Evolutionary conservation across 2,797 vertebrate genomes (phyloP), one percentile per base, ranked within the genome.

Genomic region (Borostomias antarcticus): DNA sequence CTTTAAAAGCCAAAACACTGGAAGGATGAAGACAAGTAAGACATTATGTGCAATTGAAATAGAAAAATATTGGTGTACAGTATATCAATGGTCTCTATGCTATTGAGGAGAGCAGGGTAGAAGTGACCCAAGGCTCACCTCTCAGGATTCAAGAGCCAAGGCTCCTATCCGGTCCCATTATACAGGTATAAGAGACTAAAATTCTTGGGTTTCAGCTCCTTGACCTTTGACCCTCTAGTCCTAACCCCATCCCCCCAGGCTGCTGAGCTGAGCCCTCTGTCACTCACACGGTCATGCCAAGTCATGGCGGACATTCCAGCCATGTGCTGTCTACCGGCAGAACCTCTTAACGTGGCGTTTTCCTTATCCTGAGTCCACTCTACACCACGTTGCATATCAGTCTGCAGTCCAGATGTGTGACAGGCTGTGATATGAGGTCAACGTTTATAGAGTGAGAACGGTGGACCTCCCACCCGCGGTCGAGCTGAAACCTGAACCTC

Each of bases 351-450:
- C 37, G 15, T 40, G 37, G 15, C 37, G 10, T 15, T 40, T 6
- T 40, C 13, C 10, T 11, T 1, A 15, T n/a, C n/a, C n/a, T n/a
- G n/a, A n/a, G n/a, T n/a, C n/a, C n/a, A n/a, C n/a, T n/a, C n/a
- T n/a, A n/a, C n/a, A n/a, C n/a, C 35, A 37, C 7, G 35, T 37
- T 40, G 37, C 37, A 40, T 40, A 15, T 1, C 11, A 10, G 2
- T 40, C n/a, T n/a, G n/a, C n/a, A n/a, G n/a, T n/a, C n/a, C 17
- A 70, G 64, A 65, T 70, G 70, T 13, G 9, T 59, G 40, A 68
- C 66, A 56, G 59, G 72, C 69, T 59, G n/a, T n/a, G n/a, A n/a
- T n/a, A n/a, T 52, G 50, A 13, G 79, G 79, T 85, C 72, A 88
- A 48, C 70, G 67, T 68, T 40, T 53, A 53, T 68, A 53, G 68